Conservation (phyloP, 2,113 vertebrate species). For the Enhydra lutris region DNA sequence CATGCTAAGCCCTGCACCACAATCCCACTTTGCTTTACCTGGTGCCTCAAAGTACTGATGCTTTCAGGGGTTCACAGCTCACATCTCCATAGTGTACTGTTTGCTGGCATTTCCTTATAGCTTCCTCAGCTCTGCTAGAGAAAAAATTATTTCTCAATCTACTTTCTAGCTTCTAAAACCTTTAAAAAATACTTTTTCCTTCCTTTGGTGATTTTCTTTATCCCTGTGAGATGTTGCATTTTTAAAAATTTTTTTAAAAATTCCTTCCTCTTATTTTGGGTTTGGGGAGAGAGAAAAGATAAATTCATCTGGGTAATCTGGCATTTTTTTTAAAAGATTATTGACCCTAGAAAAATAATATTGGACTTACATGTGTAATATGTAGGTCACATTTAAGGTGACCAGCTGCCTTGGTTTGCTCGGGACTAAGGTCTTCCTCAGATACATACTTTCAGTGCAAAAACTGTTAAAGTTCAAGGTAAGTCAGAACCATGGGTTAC, state of each 20-base stretch:
- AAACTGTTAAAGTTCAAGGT: neutral
- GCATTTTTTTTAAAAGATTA: neutral
- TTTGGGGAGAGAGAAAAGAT: neutral
- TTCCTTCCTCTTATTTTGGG: neutral
- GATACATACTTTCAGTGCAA: neutral
- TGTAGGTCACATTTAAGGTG: neutral
- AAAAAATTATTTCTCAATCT: neutral
- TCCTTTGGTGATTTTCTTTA: neutral
- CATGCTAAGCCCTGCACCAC: neutral
- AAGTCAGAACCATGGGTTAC: neutral
- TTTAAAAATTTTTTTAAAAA: neutral
- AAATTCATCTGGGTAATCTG: neutral
- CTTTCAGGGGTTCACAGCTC: neutral
- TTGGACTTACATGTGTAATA: neutral
- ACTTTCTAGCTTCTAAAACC: neutral
- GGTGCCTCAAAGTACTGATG: neutral
- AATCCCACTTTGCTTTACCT: neutral
- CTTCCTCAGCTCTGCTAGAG: neutral
- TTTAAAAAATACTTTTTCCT: neutral
- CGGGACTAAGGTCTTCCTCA: neutral
- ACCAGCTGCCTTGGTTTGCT: neutral
- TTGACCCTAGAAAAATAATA: conserved; percentile 14
- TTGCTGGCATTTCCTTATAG: neutral
- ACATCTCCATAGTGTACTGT: neutral
- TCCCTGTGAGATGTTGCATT: neutral